Evolutionary conservation across 2,888 invertebrate species (phyloP).

Genomic region (Tuberolachnus salignus): DNA sequence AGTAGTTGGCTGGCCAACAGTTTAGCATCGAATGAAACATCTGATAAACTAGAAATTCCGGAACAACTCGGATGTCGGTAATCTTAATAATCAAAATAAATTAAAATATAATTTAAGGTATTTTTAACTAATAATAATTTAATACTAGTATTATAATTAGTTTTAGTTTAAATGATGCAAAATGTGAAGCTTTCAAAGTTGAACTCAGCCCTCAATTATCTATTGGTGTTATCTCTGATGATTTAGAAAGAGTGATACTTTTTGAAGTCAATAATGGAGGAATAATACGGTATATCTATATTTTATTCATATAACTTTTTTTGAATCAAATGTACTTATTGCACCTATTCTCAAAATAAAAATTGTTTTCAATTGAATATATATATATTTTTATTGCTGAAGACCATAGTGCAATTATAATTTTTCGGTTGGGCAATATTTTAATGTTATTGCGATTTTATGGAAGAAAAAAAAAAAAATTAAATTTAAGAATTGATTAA

Average conservation of each 20-base stretch:
- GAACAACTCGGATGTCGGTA: constrained; percentile 58
- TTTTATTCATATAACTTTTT: too few relatives aligned
- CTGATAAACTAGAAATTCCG: constrained; percentile 46
- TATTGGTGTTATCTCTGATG: constrained; percentile 82
- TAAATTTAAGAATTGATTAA: too few relatives aligned
- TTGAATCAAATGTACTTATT: too few relatives aligned
- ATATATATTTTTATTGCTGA: too few relatives aligned
- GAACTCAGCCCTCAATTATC: constrained; percentile 79
- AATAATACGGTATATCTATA: constrained; percentile 68
- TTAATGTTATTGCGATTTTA: too few relatives aligned
- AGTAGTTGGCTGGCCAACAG: constrained; percentile 57
- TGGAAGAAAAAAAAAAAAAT: too few relatives aligned
- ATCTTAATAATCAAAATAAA: constrained; percentile 3
- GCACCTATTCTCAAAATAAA: too few relatives aligned
- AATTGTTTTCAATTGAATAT: too few relatives aligned
- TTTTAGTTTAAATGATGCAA: constrained; percentile 80
- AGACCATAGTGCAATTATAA: too few relatives aligned
- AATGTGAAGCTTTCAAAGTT: constrained; percentile 77
- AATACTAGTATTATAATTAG: constrained; percentile 61
- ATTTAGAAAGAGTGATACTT: constrained; percentile 84
- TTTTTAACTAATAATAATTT: neutral
- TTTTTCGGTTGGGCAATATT: too few relatives aligned
- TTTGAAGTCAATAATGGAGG: constrained; percentile 82
- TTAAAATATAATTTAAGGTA: neutral
- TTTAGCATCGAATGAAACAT: constrained; percentile 33